Conservation (phyloP, 2,888 invertebrate species). For the Parnassius glacialis region DNA sequence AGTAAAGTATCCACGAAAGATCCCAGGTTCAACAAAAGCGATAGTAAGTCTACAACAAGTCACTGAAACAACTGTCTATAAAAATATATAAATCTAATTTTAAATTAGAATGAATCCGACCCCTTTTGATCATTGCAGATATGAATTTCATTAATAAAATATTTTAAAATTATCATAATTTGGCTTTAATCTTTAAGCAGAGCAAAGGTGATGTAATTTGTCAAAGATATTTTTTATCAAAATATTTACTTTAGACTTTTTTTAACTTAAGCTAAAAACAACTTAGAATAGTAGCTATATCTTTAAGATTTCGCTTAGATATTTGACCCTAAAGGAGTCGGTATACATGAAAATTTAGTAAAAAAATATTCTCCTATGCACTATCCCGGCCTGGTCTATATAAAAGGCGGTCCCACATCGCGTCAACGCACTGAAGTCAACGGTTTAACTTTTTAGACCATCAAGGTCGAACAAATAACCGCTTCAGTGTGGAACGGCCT, state of each 20-base stretch:
- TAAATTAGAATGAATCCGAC: constrained; percentile 59
- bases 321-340: constrained; percentile 32
- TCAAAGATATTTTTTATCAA: no score
- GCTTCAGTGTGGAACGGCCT: constrained; percentile 24
- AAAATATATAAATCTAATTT: constrained; percentile 79
- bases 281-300: no score
- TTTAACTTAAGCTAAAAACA: no score
- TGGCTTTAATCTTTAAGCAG: no score
- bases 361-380: constrained; percentile 68
- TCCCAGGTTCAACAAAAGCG: constrained; percentile 65
- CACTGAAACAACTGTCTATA: constrained; percentile 73
- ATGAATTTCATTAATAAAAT: not conserved
- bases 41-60: constrained; percentile 66
- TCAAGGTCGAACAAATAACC: not conserved
- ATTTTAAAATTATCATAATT: no score
- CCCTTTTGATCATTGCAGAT: constrained; percentile 31
- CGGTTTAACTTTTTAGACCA: not conserved
- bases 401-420: constrained; percentile 26
- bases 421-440: constrained; percentile 5
- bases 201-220: no score
- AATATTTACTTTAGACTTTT: no score
- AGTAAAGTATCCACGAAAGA: not conserved
- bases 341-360: constrained; percentile 48
- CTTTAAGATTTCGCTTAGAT: no score
- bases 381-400: constrained; percentile 42